Percentiles rank a stretch among this genome's conserved stretches.
These are phyloP conservation scores for Arbacia lixula DNA, from an alignment of 53 echinoderm and acorn worm species.

Conservation along the genomic window DNA sequence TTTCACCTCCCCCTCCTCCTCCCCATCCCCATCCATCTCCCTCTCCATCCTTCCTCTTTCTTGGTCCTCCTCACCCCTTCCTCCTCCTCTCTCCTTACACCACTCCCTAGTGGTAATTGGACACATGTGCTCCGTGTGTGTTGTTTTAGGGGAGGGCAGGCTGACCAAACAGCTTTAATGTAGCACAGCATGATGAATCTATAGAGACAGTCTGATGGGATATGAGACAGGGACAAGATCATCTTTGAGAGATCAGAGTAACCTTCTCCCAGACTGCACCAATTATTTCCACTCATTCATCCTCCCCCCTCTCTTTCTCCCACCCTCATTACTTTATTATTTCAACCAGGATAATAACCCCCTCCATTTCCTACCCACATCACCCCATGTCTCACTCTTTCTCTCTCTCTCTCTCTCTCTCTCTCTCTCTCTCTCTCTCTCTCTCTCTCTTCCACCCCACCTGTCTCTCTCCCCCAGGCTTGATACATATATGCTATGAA, in stretches of 20 bases:
- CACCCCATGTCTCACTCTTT: not conserved
- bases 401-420: not conserved
- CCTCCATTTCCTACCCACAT: not conserved
- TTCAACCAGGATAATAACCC: too few species aligned
- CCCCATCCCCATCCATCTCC: too few species aligned
- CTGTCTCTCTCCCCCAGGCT: not conserved
- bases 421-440: not conserved
- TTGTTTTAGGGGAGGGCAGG: not conserved
- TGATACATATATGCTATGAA: too few species aligned
- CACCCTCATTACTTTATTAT: not conserved
- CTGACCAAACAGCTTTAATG: not conserved
- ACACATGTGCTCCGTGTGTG: not conserved
- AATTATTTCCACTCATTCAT: too few species aligned
- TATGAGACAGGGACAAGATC: too few species aligned
- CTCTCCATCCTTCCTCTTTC: too few species aligned
- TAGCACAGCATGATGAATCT: slow-evolving; percentile 16
- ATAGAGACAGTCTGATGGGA: not conserved
- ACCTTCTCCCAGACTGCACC: too few species aligned
- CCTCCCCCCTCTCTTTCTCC: not conserved
- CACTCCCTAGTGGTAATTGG: too few species aligned
- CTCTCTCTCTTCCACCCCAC: not conserved
- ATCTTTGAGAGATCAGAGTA: too few species aligned
- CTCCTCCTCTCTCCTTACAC: too few species aligned
- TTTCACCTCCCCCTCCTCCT: too few species aligned
- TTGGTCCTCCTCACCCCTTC: too few species aligned